Percentiles rank a stretch among this genome's conserved stretches.
Evolutionary conservation across 2,888 invertebrate species (phyloP).

Genomic region (Nemapogon koenigi): DNA sequence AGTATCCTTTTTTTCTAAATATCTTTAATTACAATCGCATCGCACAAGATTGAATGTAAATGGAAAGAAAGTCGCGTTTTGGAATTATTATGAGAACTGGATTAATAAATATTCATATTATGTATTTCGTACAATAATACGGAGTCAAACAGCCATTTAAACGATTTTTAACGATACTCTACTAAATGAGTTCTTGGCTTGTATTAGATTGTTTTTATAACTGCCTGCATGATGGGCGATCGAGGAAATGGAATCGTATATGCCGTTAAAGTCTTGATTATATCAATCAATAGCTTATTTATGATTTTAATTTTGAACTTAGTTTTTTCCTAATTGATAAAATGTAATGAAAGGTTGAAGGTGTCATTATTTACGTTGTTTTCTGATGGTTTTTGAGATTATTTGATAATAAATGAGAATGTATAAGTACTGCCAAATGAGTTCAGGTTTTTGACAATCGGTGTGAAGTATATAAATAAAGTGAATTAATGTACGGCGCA

Average conservation of each 20-base stretch:
- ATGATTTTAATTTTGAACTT: not conserved
- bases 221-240: not conserved
- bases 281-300: not conserved
- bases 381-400: no score
- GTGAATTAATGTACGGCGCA: no score
- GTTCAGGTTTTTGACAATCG: no score
- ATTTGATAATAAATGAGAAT: no score
- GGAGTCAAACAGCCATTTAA: conserved; percentile 6
- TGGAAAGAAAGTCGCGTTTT: conserved; percentile 6
- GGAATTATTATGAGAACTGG: conserved; percentile 9
- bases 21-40: conserved; percentile 8
- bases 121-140: conserved; percentile 4
- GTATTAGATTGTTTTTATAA: conserved; percentile 8
- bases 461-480: no score
- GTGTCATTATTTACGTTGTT: no score
- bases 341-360: no score
- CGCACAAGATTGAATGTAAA: conserved; percentile 7
- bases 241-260: not conserved
- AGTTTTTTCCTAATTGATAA: no score
- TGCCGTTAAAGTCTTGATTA: not conserved
- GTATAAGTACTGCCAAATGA: no score
- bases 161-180: not conserved
- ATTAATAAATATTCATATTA: conserved; percentile 9
- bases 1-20: conserved; percentile 7
- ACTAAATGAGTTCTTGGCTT: conserved; percentile 6